Percentiles rank a stretch among this genome's conserved stretches.
Conservation (phyloP, 2,797 vertebrate species). For the Helarctos malayanus region DNA sequence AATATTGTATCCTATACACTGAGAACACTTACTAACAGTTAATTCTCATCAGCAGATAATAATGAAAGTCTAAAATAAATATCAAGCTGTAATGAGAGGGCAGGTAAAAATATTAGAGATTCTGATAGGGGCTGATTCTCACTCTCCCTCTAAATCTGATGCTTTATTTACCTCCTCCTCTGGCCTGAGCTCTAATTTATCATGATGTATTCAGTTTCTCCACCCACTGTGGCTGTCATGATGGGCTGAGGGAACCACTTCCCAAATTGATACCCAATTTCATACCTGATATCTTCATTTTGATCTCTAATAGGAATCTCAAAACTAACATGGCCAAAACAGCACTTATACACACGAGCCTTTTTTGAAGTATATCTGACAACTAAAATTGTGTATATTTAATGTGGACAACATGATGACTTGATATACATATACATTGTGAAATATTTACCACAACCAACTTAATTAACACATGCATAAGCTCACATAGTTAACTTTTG, state of each 20-base stretch:
- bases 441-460: neutral
- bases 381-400: neutral
- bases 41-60: neutral
- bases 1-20: neutral
- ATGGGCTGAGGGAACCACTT: neutral
- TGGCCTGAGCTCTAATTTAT: neutral
- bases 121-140: neutral
- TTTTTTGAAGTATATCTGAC: neutral
- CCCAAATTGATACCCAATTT: neutral
- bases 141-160: neutral
- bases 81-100: neutral
- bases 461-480: neutral
- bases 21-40: neutral
- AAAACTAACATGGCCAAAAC: neutral
- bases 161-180: neutral
- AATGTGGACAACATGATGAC: neutral
- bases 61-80: neutral
- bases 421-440: neutral
- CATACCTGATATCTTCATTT: slow-evolving; percentile 28
- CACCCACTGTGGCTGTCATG: neutral
- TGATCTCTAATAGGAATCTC: slow-evolving; percentile 1
- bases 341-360: neutral
- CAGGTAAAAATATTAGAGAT: neutral
- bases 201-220: neutral
- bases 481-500: neutral